Evolutionary conservation across 2,797 vertebrate genomes (phyloP).

Genomic region (Coregonus sp.): DNA sequence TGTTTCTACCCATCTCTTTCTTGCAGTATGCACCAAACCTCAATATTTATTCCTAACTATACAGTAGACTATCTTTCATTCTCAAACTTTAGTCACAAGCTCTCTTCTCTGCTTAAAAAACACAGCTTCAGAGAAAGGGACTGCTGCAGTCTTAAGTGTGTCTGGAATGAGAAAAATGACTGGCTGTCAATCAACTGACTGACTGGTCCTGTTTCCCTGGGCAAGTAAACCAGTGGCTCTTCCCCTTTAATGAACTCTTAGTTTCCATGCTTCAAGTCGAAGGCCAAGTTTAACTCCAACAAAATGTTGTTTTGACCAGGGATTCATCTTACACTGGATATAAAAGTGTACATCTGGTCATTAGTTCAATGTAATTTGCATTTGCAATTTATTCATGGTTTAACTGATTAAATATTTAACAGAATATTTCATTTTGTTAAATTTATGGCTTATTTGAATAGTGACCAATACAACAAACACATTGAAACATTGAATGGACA

Average conservation of each 20-base stretch:
- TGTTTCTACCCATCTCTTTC: not conserved
- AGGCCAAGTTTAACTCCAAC: not conserved
- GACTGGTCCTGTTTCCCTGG: constrained; percentile 32
- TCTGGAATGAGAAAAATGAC: constrained; percentile 57
- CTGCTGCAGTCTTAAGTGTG: constrained; percentile 46
- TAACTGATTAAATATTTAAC: not conserved
- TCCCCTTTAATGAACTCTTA: constrained; percentile 42
- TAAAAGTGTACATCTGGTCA: constrained; percentile 8
- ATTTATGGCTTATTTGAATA: too few relatives aligned
- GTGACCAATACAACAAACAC: too few relatives aligned
- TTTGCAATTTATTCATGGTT: constrained; percentile 18
- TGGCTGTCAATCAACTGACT: constrained; percentile 49
- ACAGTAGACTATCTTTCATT: not conserved
- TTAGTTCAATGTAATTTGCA: not conserved
- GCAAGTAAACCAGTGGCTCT: constrained; percentile 20
- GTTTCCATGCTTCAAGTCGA: constrained; percentile 5
- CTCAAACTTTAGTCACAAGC: not conserved
- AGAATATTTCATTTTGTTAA: not conserved
- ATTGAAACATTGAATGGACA: too few relatives aligned
- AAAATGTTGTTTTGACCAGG: not conserved
- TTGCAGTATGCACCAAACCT: not conserved
- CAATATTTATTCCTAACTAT: not conserved
- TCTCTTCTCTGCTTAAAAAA: constrained; percentile 27
- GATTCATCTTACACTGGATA: not conserved
- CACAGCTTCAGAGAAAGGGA: constrained; percentile 19